Percentiles rank a stretch among this genome's conserved stretches.
These are phyloP conservation scores for Ophioninae sp. DNA, from an alignment of 2,888 invertebrate species.

Conservation along the genomic window DNA sequence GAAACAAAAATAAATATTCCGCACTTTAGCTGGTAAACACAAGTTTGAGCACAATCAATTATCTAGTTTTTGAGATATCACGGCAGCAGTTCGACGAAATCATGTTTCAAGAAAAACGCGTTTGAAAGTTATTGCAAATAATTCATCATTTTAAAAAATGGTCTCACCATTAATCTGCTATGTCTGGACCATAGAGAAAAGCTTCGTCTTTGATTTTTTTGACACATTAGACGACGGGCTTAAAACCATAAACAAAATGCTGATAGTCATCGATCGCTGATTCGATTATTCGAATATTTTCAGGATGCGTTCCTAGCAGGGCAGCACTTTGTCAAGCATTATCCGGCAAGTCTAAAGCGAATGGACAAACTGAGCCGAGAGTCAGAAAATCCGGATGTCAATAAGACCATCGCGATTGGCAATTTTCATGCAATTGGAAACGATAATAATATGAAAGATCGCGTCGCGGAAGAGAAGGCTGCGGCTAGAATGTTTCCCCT, in stretches of 20 bases:
- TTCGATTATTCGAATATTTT: constrained; percentile 46
- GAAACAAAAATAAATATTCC: no score
- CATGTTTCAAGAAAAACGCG: no score
- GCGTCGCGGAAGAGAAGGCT: constrained; percentile 73
- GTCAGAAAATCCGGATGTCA: constrained; percentile 73
- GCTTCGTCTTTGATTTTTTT: no score
- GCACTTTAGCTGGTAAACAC: no score
- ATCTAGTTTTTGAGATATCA: no score
- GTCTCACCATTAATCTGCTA: no score
- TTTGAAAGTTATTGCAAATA: no score
- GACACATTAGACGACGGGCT: background rate
- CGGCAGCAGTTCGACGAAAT: no score
- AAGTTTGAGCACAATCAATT: no score
- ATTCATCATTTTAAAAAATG: no score
- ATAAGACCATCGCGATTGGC: constrained; percentile 70
- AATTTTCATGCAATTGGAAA: constrained; percentile 39
- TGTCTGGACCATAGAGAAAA: no score
- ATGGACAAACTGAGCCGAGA: constrained; percentile 80
- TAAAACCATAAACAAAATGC: background rate
- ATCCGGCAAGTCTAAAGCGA: constrained; percentile 81
- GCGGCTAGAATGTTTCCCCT: constrained; percentile 77
- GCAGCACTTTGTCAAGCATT: constrained; percentile 88
- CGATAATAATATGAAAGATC: constrained; percentile 50
- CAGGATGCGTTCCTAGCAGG: constrained; percentile 85
- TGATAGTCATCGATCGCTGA: background rate